Evolutionary conservation across 2,888 invertebrate genomes (phyloP), one percentile per base, ranked within the genome.

Genomic region (Erpobdella octoculata): DNA sequence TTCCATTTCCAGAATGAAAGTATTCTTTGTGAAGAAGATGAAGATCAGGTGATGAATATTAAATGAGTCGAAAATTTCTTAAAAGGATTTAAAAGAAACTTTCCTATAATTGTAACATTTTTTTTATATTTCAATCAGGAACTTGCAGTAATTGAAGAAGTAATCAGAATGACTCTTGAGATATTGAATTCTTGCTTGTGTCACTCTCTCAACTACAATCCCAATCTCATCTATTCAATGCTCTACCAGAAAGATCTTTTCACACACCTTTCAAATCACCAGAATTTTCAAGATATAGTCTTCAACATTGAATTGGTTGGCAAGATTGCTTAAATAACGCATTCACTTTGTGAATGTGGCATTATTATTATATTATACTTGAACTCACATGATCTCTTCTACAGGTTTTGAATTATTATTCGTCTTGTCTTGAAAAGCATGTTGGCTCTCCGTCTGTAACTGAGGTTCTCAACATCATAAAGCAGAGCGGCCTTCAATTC

Each of bases 121-220:
- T n/a, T n/a, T n/a, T n/a, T n/a, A 4, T 18, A 25, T n/a, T 53
- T 90, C 89, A 88, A 92, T 69, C 79, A 81, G 74, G 81, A 82
- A 84, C 87, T 95, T 76, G 89, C 88, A 58, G 94, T 95, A 0
- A 85, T 97, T 37, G 97, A 97, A 83, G 97, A 97, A 83, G 95
- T 97, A 0, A 86, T 98, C 37, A 86, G 96, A 37, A 97, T 97
- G 91, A 89, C 98, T 21, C 84, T 98, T 74, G 98, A 98, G 86
- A 96, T 98, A 73, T 87, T 98, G 76, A 98, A 98, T 86, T 95
- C 95, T 37, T 91, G 92, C 80, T 86, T 99, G 69, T 89, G 91
- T 0, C 89, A 91, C 81, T 93, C 93, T 79, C 86, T 98, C 76
- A 85, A 89, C 76, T 88, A 92, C 85, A 91, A 92, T 87, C 87